Evolutionary conservation across 1,140 invertebrate genomes (phyloP), one percentile per base, ranked within the genome.

Genomic region (Papilio polytes): DNA sequence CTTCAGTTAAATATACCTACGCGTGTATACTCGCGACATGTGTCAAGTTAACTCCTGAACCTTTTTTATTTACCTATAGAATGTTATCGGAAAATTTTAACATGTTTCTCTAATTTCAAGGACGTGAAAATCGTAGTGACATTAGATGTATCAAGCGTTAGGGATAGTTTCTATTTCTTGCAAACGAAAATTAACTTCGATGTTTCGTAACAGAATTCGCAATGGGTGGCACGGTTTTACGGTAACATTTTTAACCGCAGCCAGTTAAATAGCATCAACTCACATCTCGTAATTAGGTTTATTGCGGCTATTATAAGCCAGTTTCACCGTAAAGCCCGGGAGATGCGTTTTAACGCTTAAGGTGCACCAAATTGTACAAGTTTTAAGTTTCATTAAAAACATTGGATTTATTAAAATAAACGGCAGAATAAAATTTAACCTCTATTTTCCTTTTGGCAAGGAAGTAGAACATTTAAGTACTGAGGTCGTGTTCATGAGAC

Each of bases 211-310:
- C 59, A 26, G 1, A 26, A 2, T 59, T 59, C 56, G 56, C 20
- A 63, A 26, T 26, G 59, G 59, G 59, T 63, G 59, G 10, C 59
- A 63, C 3, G 22, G 4, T 51, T 51, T 46, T 51, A 51, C 22
- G 2, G 22, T 76, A 76, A 51, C 74, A 76, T 76, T 76, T 76
- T 76, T 48, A 76, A 76, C 46, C 74, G 13, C 74, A 76, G 26
- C 20, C 44, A 76, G 44, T 76, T 48, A 76, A 76, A 76, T 46
- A 51, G 72, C 72, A 20, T 44, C 36, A 76, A 46, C 44, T 44
- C 22, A 3, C 46, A 53, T 48, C 46, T 26, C 20, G 20, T 48
- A 51, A 76, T 76, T 53, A 76, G 74, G 74, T 76, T 76, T 76
- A 76, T 53, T 22, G 46, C 46, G 41, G n/a, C 73, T 46, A 20